Conservation (phyloP, 2,113 vertebrate genomes). For the Elephantulus edwardii region DNA sequence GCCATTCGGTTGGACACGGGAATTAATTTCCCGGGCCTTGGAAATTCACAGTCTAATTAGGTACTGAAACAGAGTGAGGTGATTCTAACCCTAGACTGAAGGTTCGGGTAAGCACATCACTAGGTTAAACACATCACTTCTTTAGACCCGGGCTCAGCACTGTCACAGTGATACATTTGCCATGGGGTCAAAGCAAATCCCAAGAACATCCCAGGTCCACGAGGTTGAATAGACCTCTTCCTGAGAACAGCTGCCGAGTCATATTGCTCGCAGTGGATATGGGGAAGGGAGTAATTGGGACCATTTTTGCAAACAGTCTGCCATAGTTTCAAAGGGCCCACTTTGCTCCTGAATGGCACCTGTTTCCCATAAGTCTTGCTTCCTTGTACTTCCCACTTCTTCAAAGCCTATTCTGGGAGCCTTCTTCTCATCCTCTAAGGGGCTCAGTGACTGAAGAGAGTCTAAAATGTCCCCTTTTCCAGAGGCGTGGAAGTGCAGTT, state of each 20-base stretch:
- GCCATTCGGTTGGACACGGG: no score
- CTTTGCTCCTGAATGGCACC: background rate
- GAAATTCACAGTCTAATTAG: no score
- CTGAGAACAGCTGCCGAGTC: background rate
- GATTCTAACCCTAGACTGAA: no score
- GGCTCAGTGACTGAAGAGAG: background rate
- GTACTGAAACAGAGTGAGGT: no score
- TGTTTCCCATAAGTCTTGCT: background rate
- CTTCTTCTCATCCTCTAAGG: background rate
- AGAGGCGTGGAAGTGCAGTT: background rate
- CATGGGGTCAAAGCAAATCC: background rate
- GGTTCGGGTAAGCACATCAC: no score
- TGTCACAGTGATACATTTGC: background rate
- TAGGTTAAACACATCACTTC: no score
- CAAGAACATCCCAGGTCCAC: background rate
- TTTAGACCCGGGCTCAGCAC: background rate
- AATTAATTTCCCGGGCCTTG: no score
- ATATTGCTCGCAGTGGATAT: fast-evolving
- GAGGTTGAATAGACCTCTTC: background rate
- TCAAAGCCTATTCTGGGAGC: background rate
- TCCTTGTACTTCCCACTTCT: background rate
- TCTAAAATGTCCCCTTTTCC: background rate
- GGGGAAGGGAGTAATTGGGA: background rate
- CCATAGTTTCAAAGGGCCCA: background rate
- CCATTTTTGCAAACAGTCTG: background rate